A percentile compares a stretch with the other conserved stretches of the same genome.
Evolutionary conservation across 2,797 vertebrate genomes (phyloP).

Genomic region (Tympanoctomys barrerae): DNA sequence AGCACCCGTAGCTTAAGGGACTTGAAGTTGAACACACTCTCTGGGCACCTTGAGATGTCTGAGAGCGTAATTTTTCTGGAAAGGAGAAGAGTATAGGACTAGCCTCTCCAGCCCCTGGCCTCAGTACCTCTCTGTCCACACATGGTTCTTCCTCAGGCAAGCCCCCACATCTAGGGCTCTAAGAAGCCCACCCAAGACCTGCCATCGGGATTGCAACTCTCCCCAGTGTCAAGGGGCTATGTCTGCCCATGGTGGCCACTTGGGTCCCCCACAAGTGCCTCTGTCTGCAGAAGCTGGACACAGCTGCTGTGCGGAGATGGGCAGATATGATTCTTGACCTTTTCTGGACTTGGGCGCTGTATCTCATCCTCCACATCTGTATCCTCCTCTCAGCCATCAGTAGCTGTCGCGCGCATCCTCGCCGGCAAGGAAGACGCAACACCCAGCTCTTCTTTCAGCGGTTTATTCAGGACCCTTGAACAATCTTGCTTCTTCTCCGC

Average conservation of each 20-base stretch:
- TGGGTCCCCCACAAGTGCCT: background rate
- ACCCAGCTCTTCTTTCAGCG: too few relatives aligned
- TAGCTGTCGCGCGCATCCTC: too few relatives aligned
- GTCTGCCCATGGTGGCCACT: background rate
- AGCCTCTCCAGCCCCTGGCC: background rate
- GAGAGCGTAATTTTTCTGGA: background rate
- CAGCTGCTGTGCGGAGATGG: background rate
- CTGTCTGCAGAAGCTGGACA: background rate
- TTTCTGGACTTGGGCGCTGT: accelerated
- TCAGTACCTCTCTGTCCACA: background rate
- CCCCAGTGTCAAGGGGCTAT: too few relatives aligned
- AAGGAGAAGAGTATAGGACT: too few relatives aligned
- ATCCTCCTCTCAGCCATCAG: accelerated
- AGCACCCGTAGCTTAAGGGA: background rate
- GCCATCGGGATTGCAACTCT: background rate
- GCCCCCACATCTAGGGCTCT: background rate
- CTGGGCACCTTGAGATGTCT: background rate
- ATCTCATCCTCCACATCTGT: background rate
- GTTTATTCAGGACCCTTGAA: too few relatives aligned
- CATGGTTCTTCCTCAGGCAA: background rate
- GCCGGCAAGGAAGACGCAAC: too few relatives aligned
- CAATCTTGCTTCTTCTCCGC: too few relatives aligned
- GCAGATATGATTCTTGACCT: background rate
- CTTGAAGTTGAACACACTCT: background rate
- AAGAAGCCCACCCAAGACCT: background rate